Evolutionary conservation across 2,888 invertebrate genomes (phyloP).

Genomic region (Steinernema scapterisci): DNA sequence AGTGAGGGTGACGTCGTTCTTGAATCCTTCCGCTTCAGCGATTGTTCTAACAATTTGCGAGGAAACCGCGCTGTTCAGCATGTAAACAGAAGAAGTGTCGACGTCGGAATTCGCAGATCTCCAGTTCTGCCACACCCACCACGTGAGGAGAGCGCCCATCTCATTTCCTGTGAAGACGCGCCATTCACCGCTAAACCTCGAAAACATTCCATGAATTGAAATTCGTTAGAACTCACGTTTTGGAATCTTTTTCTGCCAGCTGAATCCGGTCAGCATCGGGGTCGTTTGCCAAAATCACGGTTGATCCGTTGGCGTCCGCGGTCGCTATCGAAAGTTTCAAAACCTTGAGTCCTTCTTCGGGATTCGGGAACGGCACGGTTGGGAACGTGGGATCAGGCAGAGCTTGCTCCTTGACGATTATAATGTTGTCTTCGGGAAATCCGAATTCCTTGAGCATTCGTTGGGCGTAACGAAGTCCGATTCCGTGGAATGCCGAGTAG

Average conservation of each 20-base stretch:
- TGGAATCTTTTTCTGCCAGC: conserved; percentile 81
- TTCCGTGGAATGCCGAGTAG: conserved; percentile 98
- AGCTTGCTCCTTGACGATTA: conserved; percentile 73
- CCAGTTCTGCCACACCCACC: conserved; percentile 82
- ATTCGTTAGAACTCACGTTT: conserved; percentile 71
- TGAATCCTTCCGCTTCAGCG: conserved; percentile 76
- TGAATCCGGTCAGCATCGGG: conserved; percentile 97
- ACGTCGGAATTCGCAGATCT: conserved; percentile 68
- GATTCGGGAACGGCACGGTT: conserved; percentile 95
- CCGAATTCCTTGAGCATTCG: conserved; percentile 79
- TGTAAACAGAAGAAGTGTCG: conserved; percentile 75
- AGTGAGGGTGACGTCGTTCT: conserved; percentile 82
- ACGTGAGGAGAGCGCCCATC: conserved; percentile 87
- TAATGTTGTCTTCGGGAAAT: conserved; percentile 71
- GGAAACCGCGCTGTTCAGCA: conserved; percentile 92
- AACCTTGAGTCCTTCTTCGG: conserved; percentile 80
- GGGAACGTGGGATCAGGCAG: conserved; percentile 94
- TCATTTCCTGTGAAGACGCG: conserved; percentile 93
- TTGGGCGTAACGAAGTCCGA: conserved; percentile 81
- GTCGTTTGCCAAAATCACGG: conserved; percentile 90
- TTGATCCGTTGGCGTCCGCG: conserved; percentile 77
- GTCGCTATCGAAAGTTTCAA: conserved; percentile 77
- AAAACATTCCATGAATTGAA: not conserved
- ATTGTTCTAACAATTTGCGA: conserved; percentile 89
- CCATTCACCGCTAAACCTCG: conserved; percentile 76